Evolutionary conservation across 2,113 vertebrate genomes (phyloP), one percentile per base, ranked within the genome.

Genomic region (Ia io): DNA sequence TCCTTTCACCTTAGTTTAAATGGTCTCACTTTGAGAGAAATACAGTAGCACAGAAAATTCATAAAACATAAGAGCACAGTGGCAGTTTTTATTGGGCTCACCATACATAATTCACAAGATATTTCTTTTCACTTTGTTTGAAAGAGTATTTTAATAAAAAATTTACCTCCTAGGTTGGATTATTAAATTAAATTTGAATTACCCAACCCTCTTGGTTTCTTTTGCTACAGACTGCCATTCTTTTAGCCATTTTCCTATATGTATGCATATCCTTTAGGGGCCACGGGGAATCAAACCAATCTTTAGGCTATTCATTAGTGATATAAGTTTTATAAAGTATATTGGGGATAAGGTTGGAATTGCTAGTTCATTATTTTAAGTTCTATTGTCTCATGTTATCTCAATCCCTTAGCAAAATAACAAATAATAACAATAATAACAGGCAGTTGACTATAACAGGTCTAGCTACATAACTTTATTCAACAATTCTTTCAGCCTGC

Each of bases 131-230:
- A 85, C 10, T 79, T 96, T 40, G 25, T 78, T 87, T 78, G 42
- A 14, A 87, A 95, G 49, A 95, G 14, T 80, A 87, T 82, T 92
- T 78, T 84, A 93, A 84, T 73, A 70, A 91, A 94, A 18, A 71
- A 69, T 30, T 73, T 49, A 90, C 2, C 16, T 76, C 44, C 23
- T 49, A 79, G 25, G 11, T 78, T 90, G 32, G 42, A 84, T 49
- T 84, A 23, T 56, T 88, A 61, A 74, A 80, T 88, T 59, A 63
- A 65, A 77, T 94, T 53, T 90, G 7, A 93, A 67, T 59, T 71
- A 61, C 0, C 2, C 25, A 49, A 13, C n/a, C 6, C 2, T 16
- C 42, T 23, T 94, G 7, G 71, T 76, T 80, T 69, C 92, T 80
- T 42, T 92, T 44, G 16, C 23, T 37, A 37, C 11, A 82, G 40